A percentile compares a stretch with the other conserved stretches of the same genome.
Evolutionary conservation across 2,888 invertebrate genomes (phyloP).

Genomic region (Cantharis rustica): DNA sequence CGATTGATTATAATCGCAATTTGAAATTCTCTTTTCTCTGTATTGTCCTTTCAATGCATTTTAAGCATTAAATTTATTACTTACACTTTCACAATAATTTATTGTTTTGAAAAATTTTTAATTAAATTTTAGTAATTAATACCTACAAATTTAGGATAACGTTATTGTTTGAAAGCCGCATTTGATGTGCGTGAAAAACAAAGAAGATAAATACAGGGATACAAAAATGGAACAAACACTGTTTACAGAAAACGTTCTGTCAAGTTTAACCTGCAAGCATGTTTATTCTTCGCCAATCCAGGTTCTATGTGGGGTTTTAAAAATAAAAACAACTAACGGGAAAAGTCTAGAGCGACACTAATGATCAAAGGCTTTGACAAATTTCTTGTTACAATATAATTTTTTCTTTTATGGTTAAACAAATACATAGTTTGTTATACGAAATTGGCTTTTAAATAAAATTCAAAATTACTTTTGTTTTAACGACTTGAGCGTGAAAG

Average conservation of each 20-base stretch:
- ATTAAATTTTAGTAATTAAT: neutral
- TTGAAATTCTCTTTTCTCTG: neutral
- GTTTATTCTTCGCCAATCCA: conserved; percentile 16
- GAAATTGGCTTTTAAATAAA: neutral
- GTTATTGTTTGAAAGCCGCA: conserved; percentile 5
- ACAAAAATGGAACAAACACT: conserved; percentile 14
- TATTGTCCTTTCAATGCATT: neutral
- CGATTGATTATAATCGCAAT: neutral
- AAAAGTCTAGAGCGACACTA: conserved; percentile 5
- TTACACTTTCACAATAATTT: neutral
- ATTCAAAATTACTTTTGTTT: neutral
- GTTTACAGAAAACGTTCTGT: conserved; percentile 23
- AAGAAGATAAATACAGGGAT: conserved; percentile 6
- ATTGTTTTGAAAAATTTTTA: neutral
- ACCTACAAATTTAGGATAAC: neutral
- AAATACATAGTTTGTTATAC: neutral
- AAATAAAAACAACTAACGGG: conserved; percentile 22
- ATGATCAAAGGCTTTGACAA: conserved; percentile 7
- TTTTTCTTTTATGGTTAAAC: neutral
- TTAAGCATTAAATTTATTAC: neutral
- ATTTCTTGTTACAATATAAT: neutral
- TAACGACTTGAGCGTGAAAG: neutral
- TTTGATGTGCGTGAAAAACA: conserved; percentile 13
- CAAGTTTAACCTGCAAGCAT: conserved; percentile 19
- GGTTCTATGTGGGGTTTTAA: conserved; percentile 16